These are phyloP conservation scores for Drosophila neonasuta DNA, from an alignment of 2,888 invertebrate species.

Conservation along the genomic window DNA sequence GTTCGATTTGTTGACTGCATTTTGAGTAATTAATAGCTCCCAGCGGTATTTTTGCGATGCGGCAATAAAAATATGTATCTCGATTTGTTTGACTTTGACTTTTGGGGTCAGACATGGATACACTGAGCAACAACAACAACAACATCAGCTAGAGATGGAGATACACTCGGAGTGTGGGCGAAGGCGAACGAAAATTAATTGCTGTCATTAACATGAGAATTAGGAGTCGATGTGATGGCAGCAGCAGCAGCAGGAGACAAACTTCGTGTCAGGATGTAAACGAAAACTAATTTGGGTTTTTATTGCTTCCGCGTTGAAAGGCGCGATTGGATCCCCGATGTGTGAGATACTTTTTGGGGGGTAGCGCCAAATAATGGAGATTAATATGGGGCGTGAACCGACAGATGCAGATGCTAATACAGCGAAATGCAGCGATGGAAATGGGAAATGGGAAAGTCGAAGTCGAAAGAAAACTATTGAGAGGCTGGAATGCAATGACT, in stretches of 20 bases:
- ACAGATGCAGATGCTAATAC: slow-evolving; percentile 43
- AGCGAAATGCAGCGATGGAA: slow-evolving; percentile 15
- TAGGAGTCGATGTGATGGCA: slow-evolving; percentile 35
- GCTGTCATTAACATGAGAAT: slow-evolving; percentile 70
- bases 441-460: slow-evolving; percentile 8
- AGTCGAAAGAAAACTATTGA: neutral
- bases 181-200: slow-evolving; percentile 64
- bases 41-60: slow-evolving; percentile 67
- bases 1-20: slow-evolving; percentile 47
- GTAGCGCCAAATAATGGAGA: slow-evolving; percentile 64
- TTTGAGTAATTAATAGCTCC: slow-evolving; percentile 78
- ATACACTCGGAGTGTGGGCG: slow-evolving; percentile 35
- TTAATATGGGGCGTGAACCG: slow-evolving; percentile 67
- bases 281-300: slow-evolving; percentile 75
- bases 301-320: slow-evolving; percentile 76
- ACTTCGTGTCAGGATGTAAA: slow-evolving; percentile 63
- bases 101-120: slow-evolving; percentile 44
- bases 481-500: slow-evolving; percentile 50
- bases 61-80: slow-evolving; percentile 72
- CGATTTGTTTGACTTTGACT: slow-evolving; percentile 67
- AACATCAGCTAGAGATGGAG: slow-evolving; percentile 5
- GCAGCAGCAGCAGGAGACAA: slow-evolving; percentile 17
- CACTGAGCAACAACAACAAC: slow-evolving; percentile 2
- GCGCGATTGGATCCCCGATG: slow-evolving; percentile 30
- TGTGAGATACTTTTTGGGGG: slow-evolving; percentile 23